Conservation (phyloP, 2,888 invertebrate genomes). For the Oscheius sp. region DNA sequence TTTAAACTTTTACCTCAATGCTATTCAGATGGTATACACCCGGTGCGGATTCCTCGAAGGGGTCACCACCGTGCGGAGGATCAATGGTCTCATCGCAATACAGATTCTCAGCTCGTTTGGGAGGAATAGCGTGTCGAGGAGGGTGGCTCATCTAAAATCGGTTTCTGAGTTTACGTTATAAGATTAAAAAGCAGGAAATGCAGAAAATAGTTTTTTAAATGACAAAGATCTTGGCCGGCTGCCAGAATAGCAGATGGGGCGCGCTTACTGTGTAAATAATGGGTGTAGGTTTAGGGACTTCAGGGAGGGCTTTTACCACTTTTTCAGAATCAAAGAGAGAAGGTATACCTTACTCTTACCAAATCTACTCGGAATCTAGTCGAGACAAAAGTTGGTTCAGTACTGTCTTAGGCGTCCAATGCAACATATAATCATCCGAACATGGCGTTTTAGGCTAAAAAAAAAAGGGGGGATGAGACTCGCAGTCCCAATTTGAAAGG, state of each 20-base stretch:
- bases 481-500: no score
- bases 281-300: no score
- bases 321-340: no score
- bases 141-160: neutral
- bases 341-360: no score
- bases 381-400: no score
- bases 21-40: constrained; percentile 25
- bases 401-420: no score
- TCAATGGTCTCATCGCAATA: constrained; percentile 16
- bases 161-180: neutral
- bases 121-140: neutral
- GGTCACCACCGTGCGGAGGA: constrained; percentile 4
- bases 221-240: neutral
- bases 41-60: constrained; percentile 12
- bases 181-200: neutral
- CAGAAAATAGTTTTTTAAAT: neutral
- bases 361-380: no score
- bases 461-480: no score
- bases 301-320: no score
- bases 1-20: neutral
- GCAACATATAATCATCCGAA: no score
- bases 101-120: constrained; percentile 8
- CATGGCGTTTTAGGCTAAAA: no score
- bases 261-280: neutral
- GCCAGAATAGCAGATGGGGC: constrained; percentile 2